These are phyloP conservation scores for Loripinus fragilis DNA, from an alignment of 2,888 invertebrate species.

Conservation along the genomic window DNA sequence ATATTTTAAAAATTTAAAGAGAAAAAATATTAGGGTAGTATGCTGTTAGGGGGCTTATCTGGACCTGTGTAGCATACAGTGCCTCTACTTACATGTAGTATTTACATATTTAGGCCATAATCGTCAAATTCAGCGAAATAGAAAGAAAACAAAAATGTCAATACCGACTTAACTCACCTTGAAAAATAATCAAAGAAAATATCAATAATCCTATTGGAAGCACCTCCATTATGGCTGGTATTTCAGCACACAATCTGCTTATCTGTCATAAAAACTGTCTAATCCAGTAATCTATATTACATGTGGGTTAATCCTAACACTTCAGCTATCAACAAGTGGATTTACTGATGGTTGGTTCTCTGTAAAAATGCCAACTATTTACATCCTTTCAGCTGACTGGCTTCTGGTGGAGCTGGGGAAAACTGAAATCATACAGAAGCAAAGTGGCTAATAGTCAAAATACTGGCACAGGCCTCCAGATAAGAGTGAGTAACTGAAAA, in stretches of 20 bases:
- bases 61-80: too few relatives aligned
- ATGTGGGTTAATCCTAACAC: not conserved
- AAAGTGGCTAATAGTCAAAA: not conserved
- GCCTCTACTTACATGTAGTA: too few relatives aligned
- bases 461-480: not conserved
- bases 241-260: not conserved
- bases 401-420: not conserved
- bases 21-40: too few relatives aligned
- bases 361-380: not conserved
- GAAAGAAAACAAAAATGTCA: not conserved
- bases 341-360: not conserved
- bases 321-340: not conserved
- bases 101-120: too few relatives aligned
- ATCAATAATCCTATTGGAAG: conserved; percentile 54
- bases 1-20: too few relatives aligned
- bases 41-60: too few relatives aligned
- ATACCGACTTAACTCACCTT: conserved; percentile 36
- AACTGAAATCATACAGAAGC: not conserved
- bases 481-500: not conserved
- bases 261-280: not conserved
- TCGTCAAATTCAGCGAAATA: too few relatives aligned
- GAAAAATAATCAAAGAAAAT: conserved; percentile 45
- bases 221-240: conserved; percentile 38
- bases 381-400: not conserved
- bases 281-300: not conserved